These are phyloP conservation scores for Parnassius smintheus DNA, from an alignment of 2,888 invertebrate species.

Conservation along the genomic window DNA sequence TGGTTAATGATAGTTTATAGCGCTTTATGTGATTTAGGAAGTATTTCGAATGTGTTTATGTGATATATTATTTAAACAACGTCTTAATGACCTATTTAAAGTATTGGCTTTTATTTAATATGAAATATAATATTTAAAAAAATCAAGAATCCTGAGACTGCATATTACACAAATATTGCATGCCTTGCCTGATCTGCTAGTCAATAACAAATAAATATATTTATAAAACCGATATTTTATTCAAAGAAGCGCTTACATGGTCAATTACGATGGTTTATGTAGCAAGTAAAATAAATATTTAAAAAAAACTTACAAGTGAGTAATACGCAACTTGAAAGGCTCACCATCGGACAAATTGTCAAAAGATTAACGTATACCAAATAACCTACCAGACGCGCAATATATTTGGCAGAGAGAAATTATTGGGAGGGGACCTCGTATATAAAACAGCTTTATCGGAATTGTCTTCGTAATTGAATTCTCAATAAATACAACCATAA, in stretches of 20 bases:
- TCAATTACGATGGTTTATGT: constrained; percentile 8
- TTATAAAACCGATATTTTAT: not conserved
- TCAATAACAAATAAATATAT: too few species aligned
- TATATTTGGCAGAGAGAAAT: constrained; percentile 26
- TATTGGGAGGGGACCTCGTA: constrained; percentile 24
- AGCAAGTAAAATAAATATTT: constrained; percentile 7
- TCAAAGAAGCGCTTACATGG: not conserved
- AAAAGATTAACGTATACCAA: constrained; percentile 25
- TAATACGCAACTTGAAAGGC: constrained; percentile 21
- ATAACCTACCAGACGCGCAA: constrained; percentile 17
- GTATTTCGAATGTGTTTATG: too few species aligned
- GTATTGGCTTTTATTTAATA: too few species aligned
- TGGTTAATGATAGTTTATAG: too few species aligned
- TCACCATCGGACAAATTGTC: constrained; percentile 25
- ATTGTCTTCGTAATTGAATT: constrained; percentile 31
- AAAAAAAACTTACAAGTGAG: constrained; percentile 6
- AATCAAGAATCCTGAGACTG: too few species aligned
- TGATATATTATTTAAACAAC: too few species aligned
- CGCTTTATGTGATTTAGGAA: too few species aligned
- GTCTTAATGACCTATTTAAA: too few species aligned
- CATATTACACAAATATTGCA: too few species aligned
- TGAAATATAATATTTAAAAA: too few species aligned
- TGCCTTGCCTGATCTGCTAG: too few species aligned
- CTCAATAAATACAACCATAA: constrained; percentile 28
- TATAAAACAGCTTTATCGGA: constrained; percentile 27